Evolutionary conservation across 2,113 vertebrate species (phyloP).

Genomic region (Toxotes chatareus): DNA sequence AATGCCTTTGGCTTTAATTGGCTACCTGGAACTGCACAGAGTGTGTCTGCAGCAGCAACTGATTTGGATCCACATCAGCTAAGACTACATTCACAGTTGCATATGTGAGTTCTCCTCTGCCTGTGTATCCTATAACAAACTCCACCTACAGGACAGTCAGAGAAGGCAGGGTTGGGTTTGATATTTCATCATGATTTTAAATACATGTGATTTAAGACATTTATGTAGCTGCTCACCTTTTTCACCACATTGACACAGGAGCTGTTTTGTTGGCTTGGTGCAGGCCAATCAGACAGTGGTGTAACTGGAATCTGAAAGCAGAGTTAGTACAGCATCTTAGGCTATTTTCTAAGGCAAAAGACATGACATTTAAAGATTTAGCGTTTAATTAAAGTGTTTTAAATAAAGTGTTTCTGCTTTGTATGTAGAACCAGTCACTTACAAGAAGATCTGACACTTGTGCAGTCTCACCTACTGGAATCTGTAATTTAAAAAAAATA

Average conservation of each 20-base stretch:
- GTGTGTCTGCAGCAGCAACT: constrained; percentile 74
- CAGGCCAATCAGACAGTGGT: constrained; percentile 68
- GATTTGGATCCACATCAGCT: constrained; percentile 36
- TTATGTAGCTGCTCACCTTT: constrained; percentile 57
- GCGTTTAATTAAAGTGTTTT: no score
- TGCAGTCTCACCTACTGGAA: constrained; percentile 58
- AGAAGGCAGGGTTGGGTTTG: neutral
- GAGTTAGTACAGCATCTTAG: neutral
- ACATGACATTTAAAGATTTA: neutral
- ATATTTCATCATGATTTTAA: neutral
- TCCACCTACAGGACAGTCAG: constrained; percentile 72
- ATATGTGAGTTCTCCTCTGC: constrained; percentile 69
- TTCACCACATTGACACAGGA: constrained; percentile 79
- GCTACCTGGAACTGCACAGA: constrained; percentile 78
- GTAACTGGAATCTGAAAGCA: constrained; percentile 76
- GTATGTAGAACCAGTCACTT: constrained; percentile 21
- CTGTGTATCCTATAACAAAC: constrained; percentile 77
- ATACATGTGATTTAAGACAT: neutral
- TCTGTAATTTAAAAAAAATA: constrained; percentile 62
- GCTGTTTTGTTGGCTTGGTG: constrained; percentile 65
- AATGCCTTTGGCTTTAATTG: neutral
- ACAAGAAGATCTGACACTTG: constrained; percentile 71
- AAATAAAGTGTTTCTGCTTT: neutral
- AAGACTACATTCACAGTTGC: constrained; percentile 60
- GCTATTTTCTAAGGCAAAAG: neutral